A percentile compares a stretch with the other conserved stretches of the same genome.
phyloP scores from a whole-genome alignment of 1,140 invertebrate genomes.

The Drosophila albomicans region DNA sequence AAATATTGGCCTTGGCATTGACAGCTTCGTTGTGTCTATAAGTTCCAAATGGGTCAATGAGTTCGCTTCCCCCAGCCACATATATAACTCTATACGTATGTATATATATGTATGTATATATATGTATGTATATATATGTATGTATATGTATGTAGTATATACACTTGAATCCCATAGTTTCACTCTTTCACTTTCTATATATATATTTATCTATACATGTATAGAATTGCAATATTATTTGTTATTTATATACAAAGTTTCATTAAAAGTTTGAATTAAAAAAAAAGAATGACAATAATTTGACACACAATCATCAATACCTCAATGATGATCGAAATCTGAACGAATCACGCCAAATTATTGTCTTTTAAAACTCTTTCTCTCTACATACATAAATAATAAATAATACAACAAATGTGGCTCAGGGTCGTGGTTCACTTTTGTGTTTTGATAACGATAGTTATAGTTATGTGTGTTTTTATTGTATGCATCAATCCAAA shows the following conservation, averaged over 20 bases:
- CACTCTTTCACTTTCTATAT: slow-evolving; percentile 22
- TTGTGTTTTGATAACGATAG: neutral
- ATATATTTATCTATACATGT: slow-evolving; percentile 27
- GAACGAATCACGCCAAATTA: neutral
- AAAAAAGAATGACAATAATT: slow-evolving; percentile 6
- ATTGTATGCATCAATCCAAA: neutral
- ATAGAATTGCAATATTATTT: slow-evolving; percentile 53
- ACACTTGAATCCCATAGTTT: slow-evolving; percentile 21
- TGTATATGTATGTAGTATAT: slow-evolving; percentile 21
- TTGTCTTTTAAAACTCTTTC: neutral
- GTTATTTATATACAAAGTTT: slow-evolving; percentile 47
- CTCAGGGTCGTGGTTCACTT: neutral
- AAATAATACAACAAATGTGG: neutral
- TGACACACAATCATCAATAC: neutral
- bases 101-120: slow-evolving; percentile 15
- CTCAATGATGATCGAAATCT: neutral
- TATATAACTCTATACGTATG: slow-evolving; percentile 15
- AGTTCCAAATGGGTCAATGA: neutral
- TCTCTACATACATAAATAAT: slow-evolving; percentile 1
- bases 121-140: slow-evolving; percentile 23
- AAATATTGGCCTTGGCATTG: slow-evolving; percentile 17
- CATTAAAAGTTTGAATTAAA: slow-evolving; percentile 10
- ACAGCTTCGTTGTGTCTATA: slow-evolving; percentile 30
- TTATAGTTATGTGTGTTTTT: neutral
- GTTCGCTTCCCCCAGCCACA: neutral